Evolutionary conservation across 2,888 invertebrate species (phyloP), one percentile per base, ranked within the genome.

Genomic region (Deilephila porcellus): DNA sequence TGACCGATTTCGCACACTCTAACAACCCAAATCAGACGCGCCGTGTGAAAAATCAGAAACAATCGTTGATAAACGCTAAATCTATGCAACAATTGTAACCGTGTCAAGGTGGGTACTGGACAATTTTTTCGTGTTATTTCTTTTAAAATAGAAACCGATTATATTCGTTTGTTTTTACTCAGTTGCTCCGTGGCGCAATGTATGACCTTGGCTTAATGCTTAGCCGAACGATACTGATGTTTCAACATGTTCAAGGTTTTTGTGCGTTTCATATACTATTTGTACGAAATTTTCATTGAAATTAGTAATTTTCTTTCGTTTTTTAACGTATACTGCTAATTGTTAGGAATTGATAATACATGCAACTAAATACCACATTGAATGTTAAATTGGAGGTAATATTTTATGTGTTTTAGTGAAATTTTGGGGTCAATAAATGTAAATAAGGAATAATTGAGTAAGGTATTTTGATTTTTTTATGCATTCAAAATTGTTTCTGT

Each of bases 91-190:
- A 60, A 64, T 59, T 25, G n/a, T 7, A 67, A 70, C 32, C 14
- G 62, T 72, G 74, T 72, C 70, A 63, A 74, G 72, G 72, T 37
- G 37, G 25, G 25, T 59, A 67, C 25, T 67, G 64, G 20, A 17
- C 32, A 59, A 59, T 73, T 67, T 71, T 60, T 71, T 52, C 71
- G 25, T 20, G 53, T 59, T 29, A 67, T 73, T 73, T 67, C 59
- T 59, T 67, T 37, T 73, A 37, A 67, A 73, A 73, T 73, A 67
- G 72, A 73, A 73, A 73, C 64, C 59, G 37, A 59, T 67, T 67
- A 72, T 37, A 34, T 34, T 62, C 53, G 73, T 73, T 73, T 73
- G 73, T 73, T 73, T 73, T 71, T 73, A 62, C 73, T 71, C 70
- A 56, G 71, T 25, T 25, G 25, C 52, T 70, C 29, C 17, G 71